Conservation (phyloP, 2,113 vertebrate genomes). For the Polypterus senegalus region DNA sequence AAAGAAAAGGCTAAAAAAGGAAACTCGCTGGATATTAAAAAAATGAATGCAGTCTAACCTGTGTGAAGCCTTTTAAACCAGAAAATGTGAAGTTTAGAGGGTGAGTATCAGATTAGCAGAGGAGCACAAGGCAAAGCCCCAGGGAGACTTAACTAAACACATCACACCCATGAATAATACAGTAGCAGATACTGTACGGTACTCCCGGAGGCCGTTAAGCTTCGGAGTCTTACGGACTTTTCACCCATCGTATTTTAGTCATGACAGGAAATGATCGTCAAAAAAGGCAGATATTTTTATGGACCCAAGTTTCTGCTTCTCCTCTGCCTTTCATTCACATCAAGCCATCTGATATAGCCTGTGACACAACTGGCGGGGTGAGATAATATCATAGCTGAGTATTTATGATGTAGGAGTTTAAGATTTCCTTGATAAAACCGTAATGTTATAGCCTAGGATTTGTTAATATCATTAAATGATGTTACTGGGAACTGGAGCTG, state of each 20-base stretch:
- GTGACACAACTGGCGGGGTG: constrained; percentile 54
- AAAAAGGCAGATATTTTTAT: constrained; percentile 44
- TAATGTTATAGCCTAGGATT: constrained; percentile 93
- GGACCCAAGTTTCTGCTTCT: constrained; percentile 47
- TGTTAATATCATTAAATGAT: constrained; percentile 98
- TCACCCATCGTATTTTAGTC: constrained; percentile 33
- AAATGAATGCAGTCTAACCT: no score
- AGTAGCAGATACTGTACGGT: no score
- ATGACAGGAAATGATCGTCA: constrained; percentile 48
- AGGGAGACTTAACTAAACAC: no score
- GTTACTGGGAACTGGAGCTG: constrained; percentile 86
- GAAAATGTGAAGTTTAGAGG: no score
- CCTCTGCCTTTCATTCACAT: constrained; percentile 34
- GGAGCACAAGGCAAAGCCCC: no score
- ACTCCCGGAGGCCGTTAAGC: constrained; percentile 35
- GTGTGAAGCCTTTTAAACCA: no score
- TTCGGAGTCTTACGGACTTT: constrained; percentile 29
- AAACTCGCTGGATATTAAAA: no score
- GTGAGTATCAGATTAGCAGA: no score
- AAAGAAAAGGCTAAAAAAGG: no score
- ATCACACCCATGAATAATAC: no score
- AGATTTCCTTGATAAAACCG: constrained; percentile 91
- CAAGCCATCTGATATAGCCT: constrained; percentile 58
- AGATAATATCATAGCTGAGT: constrained; percentile 89
- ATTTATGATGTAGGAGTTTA: constrained; percentile 90